Evolutionary conservation across 2,113 vertebrate genomes (phyloP), one percentile per base, ranked within the genome.

Genomic region (Sorex araneus): DNA sequence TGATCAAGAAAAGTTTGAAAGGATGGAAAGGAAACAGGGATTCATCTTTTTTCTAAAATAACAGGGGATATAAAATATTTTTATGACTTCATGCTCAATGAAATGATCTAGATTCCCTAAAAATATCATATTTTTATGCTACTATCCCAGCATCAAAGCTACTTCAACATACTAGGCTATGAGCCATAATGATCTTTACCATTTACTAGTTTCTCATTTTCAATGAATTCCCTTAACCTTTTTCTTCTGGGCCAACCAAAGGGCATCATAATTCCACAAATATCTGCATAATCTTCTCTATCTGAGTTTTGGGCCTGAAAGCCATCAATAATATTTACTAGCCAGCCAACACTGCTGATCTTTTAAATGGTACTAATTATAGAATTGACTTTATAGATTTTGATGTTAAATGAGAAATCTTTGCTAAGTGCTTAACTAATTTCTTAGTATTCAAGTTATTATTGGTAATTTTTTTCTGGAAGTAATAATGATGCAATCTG

Each of bases 151-250:
- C 7, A 7, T 7, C 3, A 40, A 3, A 80, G 45, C 21, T 40
- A 84, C 70, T 91, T 70, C 8, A 40, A 81, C 4, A 8, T 43
- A 21, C 5, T 30, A 25, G 13, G 10, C 16, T 67, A 50, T n/a
- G 15, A 80, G 27, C 3, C 23, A 64, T 21, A 70, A 30, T 30
- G 1, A 6, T 7, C 15, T 75, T 1, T 9, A 36, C 2, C 3
- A 57, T 40, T 60, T 78, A 43, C 34, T 3, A 40, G 3, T 57
- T 69, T 83, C 13, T 60, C 32, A 57, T 66, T 94, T 94, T 90
- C 45, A 82, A 15, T 34, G 8, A 82, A 71, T 79, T 84, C 10
- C n/a, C 85, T 83, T 30, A 79, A 73, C 45, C 1, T 8, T 60
- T 75, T 63, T 10, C 10, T 40, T 43, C 63, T 54, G 30, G 2